Evolutionary conservation across 2,797 vertebrate genomes (phyloP), one percentile per base, ranked within the genome.

Genomic region (Varecia variegata): DNA sequence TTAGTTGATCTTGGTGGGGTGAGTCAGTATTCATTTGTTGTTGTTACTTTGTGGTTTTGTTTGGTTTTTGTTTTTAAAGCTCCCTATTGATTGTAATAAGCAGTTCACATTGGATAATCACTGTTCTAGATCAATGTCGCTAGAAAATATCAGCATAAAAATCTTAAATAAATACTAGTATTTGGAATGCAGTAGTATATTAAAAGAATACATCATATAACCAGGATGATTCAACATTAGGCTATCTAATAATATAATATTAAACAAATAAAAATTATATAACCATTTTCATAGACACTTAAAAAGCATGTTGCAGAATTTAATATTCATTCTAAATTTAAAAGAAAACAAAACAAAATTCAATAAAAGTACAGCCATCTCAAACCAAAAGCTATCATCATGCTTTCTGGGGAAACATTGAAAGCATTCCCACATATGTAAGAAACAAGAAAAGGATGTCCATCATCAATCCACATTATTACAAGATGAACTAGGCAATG

Each of bases 111-210:
- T 88, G 25, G 14, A 67, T 73, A 86, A 60, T 95, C 92, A 71
- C 9, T 86, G 7, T 95, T 85, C 56, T 93, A 65, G 30, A 77
- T 86, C 74, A 92, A 1, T 58, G 27, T 74, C 30, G 90, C 11
- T 82, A 35, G 90, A 73, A 23, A 73, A 73, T 91, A 84, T 90
- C 43, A 79, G 32, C 70, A 67, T 1, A 45, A 87, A 80, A 89
- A 47, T 93, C 35, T 43, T 90, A 84, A 94, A 84, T 93, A 92
- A 95, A 80, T 84, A 76, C 76, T 83, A 67, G 45, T 30, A 92
- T 88, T 60, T 93, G 40, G n/a, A 83, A 80, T 84, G 47, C 12
- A 90, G 14, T 25, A 90, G 43, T 15, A 47, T 85, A 85, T 73
- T 87, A 67, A 84, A 80, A 92, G 43, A 85, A 80, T 88, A 88